A percentile compares a stretch with the other conserved stretches of the same genome.
phyloP scores from a whole-genome alignment of 92 coral and sea anemone species.

The Porites cylindrica region DNA sequence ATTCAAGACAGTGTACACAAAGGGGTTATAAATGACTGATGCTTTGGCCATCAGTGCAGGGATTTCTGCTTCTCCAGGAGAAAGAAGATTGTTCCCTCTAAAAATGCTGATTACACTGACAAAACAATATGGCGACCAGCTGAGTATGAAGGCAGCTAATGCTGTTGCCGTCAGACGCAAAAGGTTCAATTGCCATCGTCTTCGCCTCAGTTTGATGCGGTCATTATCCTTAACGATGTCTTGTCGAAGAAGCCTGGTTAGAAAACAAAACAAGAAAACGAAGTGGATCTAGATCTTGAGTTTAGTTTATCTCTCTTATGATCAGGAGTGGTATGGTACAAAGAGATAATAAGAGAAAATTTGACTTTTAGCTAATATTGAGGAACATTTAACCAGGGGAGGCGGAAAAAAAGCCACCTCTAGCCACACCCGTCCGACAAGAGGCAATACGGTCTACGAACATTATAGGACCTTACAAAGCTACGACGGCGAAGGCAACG shows the following conservation, averaged over 20 bases:
- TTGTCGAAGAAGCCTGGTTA: constrained; percentile 40
- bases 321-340: too few relatives aligned
- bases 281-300: too few relatives aligned
- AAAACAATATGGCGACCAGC: constrained; percentile 75
- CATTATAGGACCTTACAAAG: too few relatives aligned
- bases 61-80: constrained; percentile 53
- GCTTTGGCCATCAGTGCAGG: constrained; percentile 79
- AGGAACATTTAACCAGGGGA: too few relatives aligned
- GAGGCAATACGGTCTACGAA: too few relatives aligned
- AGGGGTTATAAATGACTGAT: constrained; percentile 68
- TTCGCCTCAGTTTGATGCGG: constrained; percentile 18
- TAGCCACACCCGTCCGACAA: too few relatives aligned
- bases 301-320: too few relatives aligned
- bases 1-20: constrained; percentile 55
- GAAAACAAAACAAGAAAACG: not conserved
- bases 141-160: constrained; percentile 53
- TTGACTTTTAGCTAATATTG: too few relatives aligned
- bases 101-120: constrained; percentile 52
- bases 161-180: constrained; percentile 63
- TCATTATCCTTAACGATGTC: constrained; percentile 16
- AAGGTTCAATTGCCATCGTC: constrained; percentile 42
- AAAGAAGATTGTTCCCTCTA: constrained; percentile 43
- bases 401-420: too few relatives aligned
- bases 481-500: too few relatives aligned
- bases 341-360: too few relatives aligned